Evolutionary conservation across 2,113 vertebrate genomes (phyloP).

Genomic region (Boleophthalmus pectinirostris): DNA sequence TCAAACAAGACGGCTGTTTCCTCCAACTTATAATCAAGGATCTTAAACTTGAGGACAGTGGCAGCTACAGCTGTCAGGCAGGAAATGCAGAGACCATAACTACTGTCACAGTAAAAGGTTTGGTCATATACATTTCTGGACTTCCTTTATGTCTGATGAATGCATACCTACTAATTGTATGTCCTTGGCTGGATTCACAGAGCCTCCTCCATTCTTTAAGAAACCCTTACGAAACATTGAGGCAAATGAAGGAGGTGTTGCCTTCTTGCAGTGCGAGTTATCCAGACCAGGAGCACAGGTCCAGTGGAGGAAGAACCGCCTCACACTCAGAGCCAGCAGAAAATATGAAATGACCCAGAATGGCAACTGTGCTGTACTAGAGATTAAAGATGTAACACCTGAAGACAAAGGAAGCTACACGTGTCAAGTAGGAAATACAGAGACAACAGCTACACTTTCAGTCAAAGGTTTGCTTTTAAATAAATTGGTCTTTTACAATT

Average conservation of each 20-base stretch:
- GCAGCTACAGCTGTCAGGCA: conserved; percentile 63
- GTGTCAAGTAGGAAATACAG: conserved; percentile 15
- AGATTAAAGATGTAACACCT: conserved; percentile 43
- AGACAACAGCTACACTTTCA: conserved; percentile 30
- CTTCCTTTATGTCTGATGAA: background rate
- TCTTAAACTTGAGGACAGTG: conserved; percentile 67
- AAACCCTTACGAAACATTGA: conserved; percentile 2
- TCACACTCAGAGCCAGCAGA: conserved; percentile 49
- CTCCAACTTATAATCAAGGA: conserved; percentile 61
- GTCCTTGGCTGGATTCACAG: background rate
- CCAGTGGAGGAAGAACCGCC: conserved; percentile 49
- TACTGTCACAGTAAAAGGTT: conserved; percentile 78
- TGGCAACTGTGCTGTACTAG: conserved; percentile 22
- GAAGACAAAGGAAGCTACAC: conserved; percentile 32
- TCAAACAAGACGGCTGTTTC: conserved; percentile 71
- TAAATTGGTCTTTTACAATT: background rate
- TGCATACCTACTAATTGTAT: background rate
- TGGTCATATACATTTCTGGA: background rate
- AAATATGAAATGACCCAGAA: conserved; percentile 66
- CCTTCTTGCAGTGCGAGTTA: conserved; percentile 38
- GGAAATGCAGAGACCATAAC: conserved; percentile 57
- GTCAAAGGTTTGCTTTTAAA: conserved; percentile 7
- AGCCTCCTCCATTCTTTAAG: conserved; percentile 15
- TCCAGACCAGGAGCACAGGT: conserved; percentile 36
- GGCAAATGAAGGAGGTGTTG: background rate